Percentiles rank a stretch among this genome's conserved stretches.
Evolutionary conservation across 2,888 invertebrate genomes (phyloP).

Genomic region (Fragum whitleyi): DNA sequence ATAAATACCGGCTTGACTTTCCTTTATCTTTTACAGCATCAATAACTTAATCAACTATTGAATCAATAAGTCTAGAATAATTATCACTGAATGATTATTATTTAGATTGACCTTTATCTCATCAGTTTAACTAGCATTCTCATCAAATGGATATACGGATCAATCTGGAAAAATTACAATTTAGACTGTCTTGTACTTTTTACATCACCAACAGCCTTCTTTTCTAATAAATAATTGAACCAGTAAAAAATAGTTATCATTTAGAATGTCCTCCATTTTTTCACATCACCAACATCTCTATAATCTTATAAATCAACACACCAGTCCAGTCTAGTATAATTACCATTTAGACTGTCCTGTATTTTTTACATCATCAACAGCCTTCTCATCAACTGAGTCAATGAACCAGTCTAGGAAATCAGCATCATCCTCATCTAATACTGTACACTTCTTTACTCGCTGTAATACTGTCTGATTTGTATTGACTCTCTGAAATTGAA

Average conservation of each 20-base stretch:
- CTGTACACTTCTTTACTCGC: conserved; percentile 8
- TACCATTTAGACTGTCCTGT: not conserved
- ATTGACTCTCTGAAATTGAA: not conserved
- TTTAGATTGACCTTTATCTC: no score
- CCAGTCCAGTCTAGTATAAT: not conserved
- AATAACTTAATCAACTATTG: no score
- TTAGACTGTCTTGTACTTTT: not conserved
- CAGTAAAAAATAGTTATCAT: conserved; percentile 9
- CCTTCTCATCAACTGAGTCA: not conserved
- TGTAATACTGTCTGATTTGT: not conserved
- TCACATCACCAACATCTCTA: no score
- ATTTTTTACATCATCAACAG: not conserved
- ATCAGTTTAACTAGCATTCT: no score
- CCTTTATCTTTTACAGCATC: no score
- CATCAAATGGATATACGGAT: no score
- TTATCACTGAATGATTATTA: no score
- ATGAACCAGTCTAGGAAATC: conserved; percentile 27
- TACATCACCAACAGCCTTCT: not conserved
- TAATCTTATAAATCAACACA: no score
- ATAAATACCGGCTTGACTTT: no score
- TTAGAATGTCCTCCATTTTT: no score
- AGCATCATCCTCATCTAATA: conserved; percentile 28
- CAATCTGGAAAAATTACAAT: not conserved
- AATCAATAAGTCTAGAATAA: no score
- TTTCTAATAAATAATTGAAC: not conserved